Evolutionary conservation across 2,888 invertebrate species (phyloP).

Genomic region (Elgonia sp.): DNA sequence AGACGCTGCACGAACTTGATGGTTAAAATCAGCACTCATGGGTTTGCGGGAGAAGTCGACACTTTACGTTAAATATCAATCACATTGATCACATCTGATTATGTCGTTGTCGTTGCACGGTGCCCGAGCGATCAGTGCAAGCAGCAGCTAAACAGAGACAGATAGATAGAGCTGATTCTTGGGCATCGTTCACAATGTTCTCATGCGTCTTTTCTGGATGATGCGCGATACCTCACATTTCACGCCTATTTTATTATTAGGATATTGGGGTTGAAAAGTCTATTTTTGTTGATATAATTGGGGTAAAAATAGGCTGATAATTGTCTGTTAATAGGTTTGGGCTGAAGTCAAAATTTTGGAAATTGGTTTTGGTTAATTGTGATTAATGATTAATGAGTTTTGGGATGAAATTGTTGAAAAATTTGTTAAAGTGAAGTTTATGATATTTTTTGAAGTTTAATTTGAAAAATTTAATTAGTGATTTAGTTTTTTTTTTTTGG

Average conservation of each 20-base stretch:
- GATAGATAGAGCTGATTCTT: conserved; percentile 71
- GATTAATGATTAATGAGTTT: no score
- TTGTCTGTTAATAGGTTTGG: no score
- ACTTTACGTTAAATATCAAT: conserved; percentile 80
- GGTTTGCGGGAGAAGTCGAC: conserved; percentile 79
- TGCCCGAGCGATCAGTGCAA: conserved; percentile 58
- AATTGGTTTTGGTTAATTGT: no score
- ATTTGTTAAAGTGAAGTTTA: no score
- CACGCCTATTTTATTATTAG: background rate
- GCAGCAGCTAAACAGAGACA: conserved; percentile 77
- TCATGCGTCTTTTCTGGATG: conserved; percentile 31
- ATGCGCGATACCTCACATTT: background rate
- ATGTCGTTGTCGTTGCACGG: conserved; percentile 83
- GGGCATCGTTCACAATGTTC: conserved; percentile 51
- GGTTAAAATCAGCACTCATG: conserved; percentile 66
- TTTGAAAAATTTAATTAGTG: no score
- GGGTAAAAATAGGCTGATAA: no score
- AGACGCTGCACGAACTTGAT: conserved; percentile 61
- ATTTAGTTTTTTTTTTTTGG: no score
- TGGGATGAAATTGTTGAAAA: no score
- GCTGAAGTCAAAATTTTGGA: no score
- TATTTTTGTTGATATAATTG: no score
- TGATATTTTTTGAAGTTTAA: no score
- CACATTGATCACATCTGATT: conserved; percentile 76
- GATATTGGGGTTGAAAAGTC: no score